Evolutionary conservation across 2,797 vertebrate species (phyloP), one percentile per base, ranked within the genome.

Genomic region (Leuciscus waleckii): DNA sequence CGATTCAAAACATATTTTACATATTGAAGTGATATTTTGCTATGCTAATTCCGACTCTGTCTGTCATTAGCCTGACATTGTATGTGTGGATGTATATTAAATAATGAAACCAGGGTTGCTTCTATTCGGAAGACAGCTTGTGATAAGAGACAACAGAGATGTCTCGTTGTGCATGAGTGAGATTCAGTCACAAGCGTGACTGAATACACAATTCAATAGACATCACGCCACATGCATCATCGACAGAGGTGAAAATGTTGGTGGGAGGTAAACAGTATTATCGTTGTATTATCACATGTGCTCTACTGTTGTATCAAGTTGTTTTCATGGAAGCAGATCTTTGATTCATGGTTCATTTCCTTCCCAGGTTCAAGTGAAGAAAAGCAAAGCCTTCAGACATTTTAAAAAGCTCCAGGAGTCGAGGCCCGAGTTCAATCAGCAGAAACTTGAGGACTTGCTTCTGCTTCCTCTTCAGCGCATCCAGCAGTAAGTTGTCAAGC

Each of bases 361-460:
- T 6, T 82, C 23, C 68, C 85, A 99, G 98, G 91, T 94, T 63
- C 96, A 97, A 80, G 1, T 97, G 43, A 97, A 93, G 91, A 98
- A 96, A 91, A 99, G 94, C 86, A 98, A 96, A 89, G 92, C 94
- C 19, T 99, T 99, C 92, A 93, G 93, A 75, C 94, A 95, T 0
- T 98, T 98, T 81, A 97, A 97, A 91, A 96, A 91, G 70, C 96
- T 99, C 4, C 98, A 99, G 91, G 98, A 99, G 87, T 90, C 95
- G 11, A 95, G 97, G 68, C 95, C 96, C 0, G 96, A 98, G 89
- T 97, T 99, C 90, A 91, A 85, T 58, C 93, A 93, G 41, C 92
- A 86, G 37, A 91, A 84, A 23, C 95, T 99, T 3, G 97, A 97
- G 88, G 96, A 98, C 9, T 78, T 99, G 8, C 96, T 99, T 79